These are phyloP conservation scores for Neoniphon sammara DNA, from an alignment of 2,797 vertebrate genomes.

Conservation along the genomic window DNA sequence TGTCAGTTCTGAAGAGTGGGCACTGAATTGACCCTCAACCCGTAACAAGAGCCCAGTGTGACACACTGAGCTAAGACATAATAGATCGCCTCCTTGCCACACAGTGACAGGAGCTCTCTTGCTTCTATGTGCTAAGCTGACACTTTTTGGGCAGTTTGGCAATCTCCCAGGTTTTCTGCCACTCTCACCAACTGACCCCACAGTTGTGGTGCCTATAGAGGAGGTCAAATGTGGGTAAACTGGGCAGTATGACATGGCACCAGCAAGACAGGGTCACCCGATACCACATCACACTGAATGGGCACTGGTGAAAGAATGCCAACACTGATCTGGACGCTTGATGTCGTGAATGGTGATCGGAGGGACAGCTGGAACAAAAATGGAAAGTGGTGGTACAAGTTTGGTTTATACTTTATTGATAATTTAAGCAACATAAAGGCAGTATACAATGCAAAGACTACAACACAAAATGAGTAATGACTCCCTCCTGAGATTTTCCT, in stretches of 20 bases:
- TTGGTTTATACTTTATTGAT: background rate
- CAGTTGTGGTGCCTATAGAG: background rate
- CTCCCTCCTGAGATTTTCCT: background rate
- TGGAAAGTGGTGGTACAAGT: background rate
- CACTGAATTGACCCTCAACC: background rate
- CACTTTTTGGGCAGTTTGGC: constrained; percentile 42
- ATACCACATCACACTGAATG: background rate
- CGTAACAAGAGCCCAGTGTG: constrained; percentile 39
- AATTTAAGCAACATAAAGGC: background rate
- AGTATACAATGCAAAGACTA: background rate
- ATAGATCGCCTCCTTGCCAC: constrained; percentile 50
- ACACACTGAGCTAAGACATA: constrained; percentile 35
- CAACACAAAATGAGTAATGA: background rate
- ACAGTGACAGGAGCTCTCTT: constrained; percentile 24
- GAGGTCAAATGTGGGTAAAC: constrained; percentile 26
- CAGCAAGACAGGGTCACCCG: constrained; percentile 6
- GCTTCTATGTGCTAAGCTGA: constrained; percentile 46
- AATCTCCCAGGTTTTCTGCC: constrained; percentile 11
- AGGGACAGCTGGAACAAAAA: background rate
- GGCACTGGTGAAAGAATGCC: constrained; percentile 3
- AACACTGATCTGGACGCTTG: constrained; percentile 5
- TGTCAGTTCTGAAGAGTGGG: background rate
- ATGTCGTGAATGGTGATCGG: background rate
- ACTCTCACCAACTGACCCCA: constrained; percentile 9
- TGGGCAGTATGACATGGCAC: constrained; percentile 1